phyloP scores from a whole-genome alignment of 2,797 vertebrate genomes.

The Pyrocephalus nanus region DNA sequence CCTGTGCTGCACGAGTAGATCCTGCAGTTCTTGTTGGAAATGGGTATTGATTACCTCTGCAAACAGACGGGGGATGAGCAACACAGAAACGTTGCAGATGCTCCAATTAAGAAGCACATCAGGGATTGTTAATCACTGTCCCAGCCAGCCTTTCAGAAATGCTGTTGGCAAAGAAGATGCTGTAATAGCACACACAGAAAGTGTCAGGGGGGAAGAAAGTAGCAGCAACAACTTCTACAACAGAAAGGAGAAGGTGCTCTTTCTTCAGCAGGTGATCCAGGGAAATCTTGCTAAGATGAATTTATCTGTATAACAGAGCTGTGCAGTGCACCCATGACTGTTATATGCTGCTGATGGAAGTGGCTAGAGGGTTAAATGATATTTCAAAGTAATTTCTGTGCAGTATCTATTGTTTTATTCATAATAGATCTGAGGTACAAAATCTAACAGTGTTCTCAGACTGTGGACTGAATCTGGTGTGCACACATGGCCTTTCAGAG shows the following conservation, averaged over 20 bases:
- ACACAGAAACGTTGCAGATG: background rate
- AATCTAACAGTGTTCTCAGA: rapidly evolving
- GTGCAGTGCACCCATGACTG: too few species aligned
- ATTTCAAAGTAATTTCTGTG: background rate
- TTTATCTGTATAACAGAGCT: background rate
- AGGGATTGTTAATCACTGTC: background rate
- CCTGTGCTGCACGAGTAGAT: background rate
- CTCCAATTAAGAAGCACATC: background rate
- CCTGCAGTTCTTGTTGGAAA: background rate
- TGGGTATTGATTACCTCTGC: background rate
- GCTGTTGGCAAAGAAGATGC: background rate
- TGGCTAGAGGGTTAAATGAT: background rate
- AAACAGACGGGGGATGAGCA: rapidly evolving
- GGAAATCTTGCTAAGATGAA: background rate
- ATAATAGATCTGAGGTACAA: background rate
- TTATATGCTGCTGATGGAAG: background rate
- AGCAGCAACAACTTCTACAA: background rate
- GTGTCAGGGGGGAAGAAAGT: background rate
- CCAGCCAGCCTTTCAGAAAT: background rate
- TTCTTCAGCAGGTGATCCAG: background rate
- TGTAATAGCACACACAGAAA: background rate
- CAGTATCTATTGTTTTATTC: background rate
- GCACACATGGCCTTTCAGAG: background rate
- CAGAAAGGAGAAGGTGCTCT: background rate
- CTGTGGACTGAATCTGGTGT: background rate